A percentile compares a stretch with the other conserved stretches of the same genome.
Evolutionary conservation across 1,140 invertebrate species (phyloP).

Genomic region (Andricus grossulariae): DNA sequence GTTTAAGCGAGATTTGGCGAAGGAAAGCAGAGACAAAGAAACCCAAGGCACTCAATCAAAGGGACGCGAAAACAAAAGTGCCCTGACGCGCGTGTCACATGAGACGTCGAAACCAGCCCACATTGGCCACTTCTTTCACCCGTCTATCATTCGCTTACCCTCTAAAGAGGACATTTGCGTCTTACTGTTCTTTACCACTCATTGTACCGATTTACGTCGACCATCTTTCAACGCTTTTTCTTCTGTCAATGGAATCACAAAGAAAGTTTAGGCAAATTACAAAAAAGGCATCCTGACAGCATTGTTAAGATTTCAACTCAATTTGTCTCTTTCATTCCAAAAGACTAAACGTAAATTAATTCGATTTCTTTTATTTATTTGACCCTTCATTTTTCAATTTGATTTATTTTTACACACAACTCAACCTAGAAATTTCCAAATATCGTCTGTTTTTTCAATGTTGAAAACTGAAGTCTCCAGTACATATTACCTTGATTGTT

Average conservation of each 20-base stretch:
- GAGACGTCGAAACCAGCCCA: conserved; percentile 75
- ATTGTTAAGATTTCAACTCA: neutral
- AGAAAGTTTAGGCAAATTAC: conserved; percentile 13
- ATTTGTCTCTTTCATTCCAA: conserved; percentile 7
- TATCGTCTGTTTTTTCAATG: too few relatives aligned
- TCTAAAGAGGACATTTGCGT: conserved; percentile 65
- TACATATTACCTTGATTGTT: too few relatives aligned
- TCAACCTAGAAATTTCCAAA: too few relatives aligned
- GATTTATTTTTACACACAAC: too few relatives aligned
- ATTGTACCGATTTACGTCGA: conserved; percentile 33
- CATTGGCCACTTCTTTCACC: conserved; percentile 77
- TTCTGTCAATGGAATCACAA: conserved; percentile 18
- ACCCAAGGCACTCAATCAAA: conserved; percentile 71
- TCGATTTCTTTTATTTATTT: too few relatives aligned
- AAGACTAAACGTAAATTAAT: neutral
- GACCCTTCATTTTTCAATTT: too few relatives aligned
- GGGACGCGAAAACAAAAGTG: conserved; percentile 71
- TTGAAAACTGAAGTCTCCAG: too few relatives aligned
- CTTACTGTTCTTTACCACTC: conserved; percentile 43
- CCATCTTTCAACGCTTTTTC: conserved; percentile 5
- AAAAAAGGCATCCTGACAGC: neutral
- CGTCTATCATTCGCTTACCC: conserved; percentile 70
- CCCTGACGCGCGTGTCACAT: conserved; percentile 70
- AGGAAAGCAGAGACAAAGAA: conserved; percentile 58
- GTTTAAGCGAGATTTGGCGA: conserved; percentile 47